Percentiles rank a stretch among this genome's conserved stretches.
Evolutionary conservation across 2,113 vertebrate species (phyloP).

Genomic region (Agapornis roseicollis): DNA sequence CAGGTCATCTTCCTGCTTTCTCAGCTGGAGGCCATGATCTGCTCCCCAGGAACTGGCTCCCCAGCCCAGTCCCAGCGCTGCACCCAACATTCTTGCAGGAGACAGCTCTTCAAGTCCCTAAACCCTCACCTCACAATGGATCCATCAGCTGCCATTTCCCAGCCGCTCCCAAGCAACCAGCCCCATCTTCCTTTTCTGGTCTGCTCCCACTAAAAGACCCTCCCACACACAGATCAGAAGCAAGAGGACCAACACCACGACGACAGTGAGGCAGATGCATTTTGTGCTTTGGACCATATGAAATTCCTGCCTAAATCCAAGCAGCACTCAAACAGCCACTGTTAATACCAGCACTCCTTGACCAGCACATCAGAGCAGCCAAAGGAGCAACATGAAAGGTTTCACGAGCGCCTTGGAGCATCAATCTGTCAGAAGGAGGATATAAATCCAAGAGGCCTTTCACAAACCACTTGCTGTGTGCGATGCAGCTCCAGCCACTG

Average conservation of each 20-base stretch:
- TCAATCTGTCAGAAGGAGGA: neutral
- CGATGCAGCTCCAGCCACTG: neutral
- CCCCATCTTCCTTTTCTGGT: neutral
- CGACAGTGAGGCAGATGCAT: fast-evolving
- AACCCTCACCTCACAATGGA: neutral
- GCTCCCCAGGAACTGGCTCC: neutral
- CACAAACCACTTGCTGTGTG: neutral
- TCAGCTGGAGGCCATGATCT: neutral
- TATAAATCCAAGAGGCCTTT: neutral
- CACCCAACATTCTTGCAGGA: neutral
- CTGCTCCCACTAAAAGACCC: neutral
- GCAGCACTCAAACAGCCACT: neutral
- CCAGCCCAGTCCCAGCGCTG: neutral
- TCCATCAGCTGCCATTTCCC: neutral
- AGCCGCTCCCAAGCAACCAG: neutral
- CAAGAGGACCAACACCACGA: neutral
- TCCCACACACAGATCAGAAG: neutral
- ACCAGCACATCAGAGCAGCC: neutral
- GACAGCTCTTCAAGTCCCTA: neutral
- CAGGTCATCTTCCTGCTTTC: neutral
- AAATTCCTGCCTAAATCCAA: neutral
- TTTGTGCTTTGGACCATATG: neutral
- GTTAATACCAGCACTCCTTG: neutral
- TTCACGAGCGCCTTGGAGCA: fast-evolving
- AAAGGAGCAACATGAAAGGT: neutral